phyloP scores from a whole-genome alignment of 2,797 vertebrate species.

The Phalloptychus januarius region DNA sequence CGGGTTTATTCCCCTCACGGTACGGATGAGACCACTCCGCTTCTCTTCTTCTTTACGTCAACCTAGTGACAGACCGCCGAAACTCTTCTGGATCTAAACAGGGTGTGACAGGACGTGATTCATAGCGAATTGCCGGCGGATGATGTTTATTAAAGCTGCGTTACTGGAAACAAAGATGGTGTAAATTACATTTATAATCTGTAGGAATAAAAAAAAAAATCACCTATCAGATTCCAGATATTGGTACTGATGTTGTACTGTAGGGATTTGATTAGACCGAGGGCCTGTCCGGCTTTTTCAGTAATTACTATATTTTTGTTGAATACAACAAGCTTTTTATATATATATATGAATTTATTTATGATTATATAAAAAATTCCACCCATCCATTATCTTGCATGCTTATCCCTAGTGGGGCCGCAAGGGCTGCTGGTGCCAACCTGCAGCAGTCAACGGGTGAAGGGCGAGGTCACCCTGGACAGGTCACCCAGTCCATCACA shows the following conservation, averaged over 20 bases:
- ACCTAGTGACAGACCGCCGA: conserved; percentile 3
- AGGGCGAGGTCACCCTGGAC: too few species aligned
- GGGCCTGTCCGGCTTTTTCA: background rate
- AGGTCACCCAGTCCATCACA: too few species aligned
- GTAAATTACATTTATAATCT: background rate
- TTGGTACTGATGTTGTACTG: background rate
- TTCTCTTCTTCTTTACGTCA: conserved; percentile 4
- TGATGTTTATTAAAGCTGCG: conserved; percentile 10
- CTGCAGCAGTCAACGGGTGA: too few species aligned
- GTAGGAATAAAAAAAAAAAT: background rate
- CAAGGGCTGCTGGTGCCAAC: too few species aligned
- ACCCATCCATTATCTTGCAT: too few species aligned
- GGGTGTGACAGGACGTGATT: conserved; percentile 32
- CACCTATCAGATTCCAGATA: background rate
- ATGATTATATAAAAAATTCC: too few species aligned
- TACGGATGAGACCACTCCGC: conserved; percentile 58
- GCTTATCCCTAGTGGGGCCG: too few species aligned
- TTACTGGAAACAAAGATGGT: conserved; percentile 18
- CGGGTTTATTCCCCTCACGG: conserved; percentile 92
- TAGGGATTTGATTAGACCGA: background rate
- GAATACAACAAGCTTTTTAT: background rate
- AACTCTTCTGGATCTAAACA: conserved; percentile 15
- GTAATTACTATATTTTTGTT: background rate
- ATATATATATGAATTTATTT: too few species aligned
- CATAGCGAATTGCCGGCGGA: conserved; percentile 17